Conservation (phyloP, 2,797 vertebrate species). For the Anniella stebbinsi region DNA sequence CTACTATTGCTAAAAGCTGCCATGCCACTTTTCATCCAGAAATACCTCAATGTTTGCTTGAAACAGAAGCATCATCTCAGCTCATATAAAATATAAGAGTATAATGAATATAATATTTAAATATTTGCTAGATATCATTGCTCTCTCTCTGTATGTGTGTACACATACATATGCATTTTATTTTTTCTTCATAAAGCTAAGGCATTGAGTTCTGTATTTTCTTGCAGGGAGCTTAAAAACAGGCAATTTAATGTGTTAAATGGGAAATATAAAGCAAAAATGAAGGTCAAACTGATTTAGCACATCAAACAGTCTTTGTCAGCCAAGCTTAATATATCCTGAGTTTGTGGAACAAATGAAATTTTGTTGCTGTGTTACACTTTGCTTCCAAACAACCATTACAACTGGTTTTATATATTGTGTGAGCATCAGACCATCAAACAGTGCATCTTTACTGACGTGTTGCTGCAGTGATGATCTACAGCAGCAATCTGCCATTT, state of each 20-base stretch:
- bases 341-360: conserved; percentile 94
- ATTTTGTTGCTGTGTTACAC: conserved; percentile 89
- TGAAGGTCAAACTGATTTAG: conserved; percentile 93
- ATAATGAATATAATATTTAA: not conserved
- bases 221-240: conserved; percentile 79
- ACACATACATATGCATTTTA: not conserved
- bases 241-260: conserved; percentile 86
- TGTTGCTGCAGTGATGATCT: conserved; percentile 84
- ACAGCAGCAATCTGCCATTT: conserved; percentile 89
- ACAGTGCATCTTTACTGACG: conserved; percentile 86
- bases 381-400: conserved; percentile 90
- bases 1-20: conserved; percentile 50
- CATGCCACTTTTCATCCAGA: conserved; percentile 59
- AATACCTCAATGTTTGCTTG: conserved; percentile 44
- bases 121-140: not conserved
- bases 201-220: conserved; percentile 75
- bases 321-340: conserved; percentile 89
- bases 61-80: conserved; percentile 55
- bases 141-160: too few relatives aligned
- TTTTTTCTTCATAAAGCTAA: conserved; percentile 48
- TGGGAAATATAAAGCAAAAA: conserved; percentile 90
- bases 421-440: conserved; percentile 90
- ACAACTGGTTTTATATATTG: conserved; percentile 91
- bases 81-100: not conserved
- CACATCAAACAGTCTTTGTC: conserved; percentile 89